Evolutionary conservation across 2,888 invertebrate genomes (phyloP), one percentile per base, ranked within the genome.

Genomic region (Drosophila mulleri): DNA sequence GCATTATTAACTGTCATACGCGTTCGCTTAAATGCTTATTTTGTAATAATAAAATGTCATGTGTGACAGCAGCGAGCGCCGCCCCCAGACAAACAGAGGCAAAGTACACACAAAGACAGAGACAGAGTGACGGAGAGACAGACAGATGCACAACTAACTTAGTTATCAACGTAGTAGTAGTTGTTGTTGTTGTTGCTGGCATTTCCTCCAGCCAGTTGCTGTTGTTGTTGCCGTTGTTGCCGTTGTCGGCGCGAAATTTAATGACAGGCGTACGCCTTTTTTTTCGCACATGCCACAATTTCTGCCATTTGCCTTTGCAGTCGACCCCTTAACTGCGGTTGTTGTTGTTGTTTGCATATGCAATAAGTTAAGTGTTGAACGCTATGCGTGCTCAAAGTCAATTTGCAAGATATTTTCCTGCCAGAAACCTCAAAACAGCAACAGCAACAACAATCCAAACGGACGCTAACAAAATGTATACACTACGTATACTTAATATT

Each of bases 1-100:
- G 75, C 82, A 80, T 82, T 86, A 88, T 89, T 88, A 82, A 89
- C 89, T 89, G 88, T 88, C 89, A 89, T 86, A 89, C 74, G 86
- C 78, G 83, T 77, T 75, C 78, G 85, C 80, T 75, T 85, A 89
- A 86, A 86, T 88, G 89, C 85, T 89, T 86, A 88, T 89, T 88
- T 89, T 89, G 88, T 86, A 86, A 86, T 82, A 86, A 89, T 80
- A 86, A 88, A 86, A 85, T 88, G 78, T 89, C 89, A 82, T 80
- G 76, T 89, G 75, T 80, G 82, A 73, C 77, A 71, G 78, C 80
- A 72, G 52, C 66, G 75, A 75, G 71, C 82, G 72, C 68, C 74
- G 70, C 72, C 69, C 74, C 70, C 71, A 72, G 69, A 78, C 81
- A 67, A 64, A 81, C 60, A 59, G 75, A 67, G 62, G 50, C 74